phyloP scores from a whole-genome alignment of 2,113 vertebrate species.

The Misgurnus mizolepis region DNA sequence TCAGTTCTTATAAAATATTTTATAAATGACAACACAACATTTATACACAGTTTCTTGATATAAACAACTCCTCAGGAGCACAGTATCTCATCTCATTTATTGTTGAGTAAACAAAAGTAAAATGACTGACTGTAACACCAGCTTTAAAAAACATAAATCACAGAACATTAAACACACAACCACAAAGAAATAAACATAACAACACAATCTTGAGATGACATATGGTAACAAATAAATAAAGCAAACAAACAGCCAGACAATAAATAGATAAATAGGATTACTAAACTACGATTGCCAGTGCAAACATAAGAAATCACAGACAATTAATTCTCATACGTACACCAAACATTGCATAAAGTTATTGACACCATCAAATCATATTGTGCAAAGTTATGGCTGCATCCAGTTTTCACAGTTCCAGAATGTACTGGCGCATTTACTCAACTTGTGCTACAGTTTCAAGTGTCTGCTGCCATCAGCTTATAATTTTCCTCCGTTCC shows the following conservation, averaged over 20 bases:
- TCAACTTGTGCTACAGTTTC: slow-evolving; percentile 58
- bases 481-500: slow-evolving; percentile 56
- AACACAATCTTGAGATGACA: slow-evolving; percentile 59
- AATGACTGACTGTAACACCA: slow-evolving; percentile 51
- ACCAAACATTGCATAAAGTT: slow-evolving; percentile 78
- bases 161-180: slow-evolving; percentile 52
- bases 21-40: slow-evolving; percentile 64
- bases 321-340: slow-evolving; percentile 58
- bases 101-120: slow-evolving; percentile 52
- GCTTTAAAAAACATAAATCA: slow-evolving; percentile 61
- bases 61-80: slow-evolving; percentile 35
- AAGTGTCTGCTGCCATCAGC: slow-evolving; percentile 53
- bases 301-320: slow-evolving; percentile 66
- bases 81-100: slow-evolving; percentile 52
- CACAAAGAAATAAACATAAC: slow-evolving; percentile 58
- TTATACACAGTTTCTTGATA: slow-evolving; percentile 52
- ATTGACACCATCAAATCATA: slow-evolving; percentile 70
- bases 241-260: slow-evolving; percentile 58
- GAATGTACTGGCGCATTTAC: slow-evolving; percentile 45
- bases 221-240: slow-evolving; percentile 61
- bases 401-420: slow-evolving; percentile 67
- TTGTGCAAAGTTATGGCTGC: slow-evolving; percentile 80
- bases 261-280: slow-evolving; percentile 68
- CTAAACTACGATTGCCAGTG: slow-evolving; percentile 74
- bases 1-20: slow-evolving; percentile 71